Percentiles rank a stretch among this genome's conserved stretches.
These are phyloP conservation scores for Proteles cristata DNA, from an alignment of 2,113 vertebrate species.

Conservation along the genomic window DNA sequence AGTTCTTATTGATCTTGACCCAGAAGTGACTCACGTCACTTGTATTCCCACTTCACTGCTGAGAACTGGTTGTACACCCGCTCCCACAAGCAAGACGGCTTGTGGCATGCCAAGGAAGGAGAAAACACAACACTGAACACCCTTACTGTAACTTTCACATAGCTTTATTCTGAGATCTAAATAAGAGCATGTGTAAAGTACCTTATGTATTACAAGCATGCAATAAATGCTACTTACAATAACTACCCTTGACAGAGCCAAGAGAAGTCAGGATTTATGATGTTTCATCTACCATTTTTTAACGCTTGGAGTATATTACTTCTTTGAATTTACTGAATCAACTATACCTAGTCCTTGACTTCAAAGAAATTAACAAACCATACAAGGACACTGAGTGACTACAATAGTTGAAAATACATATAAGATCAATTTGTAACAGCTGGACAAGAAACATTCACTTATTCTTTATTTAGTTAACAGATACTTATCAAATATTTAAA, in stretches of 20 bases:
- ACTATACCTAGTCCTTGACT: not conserved
- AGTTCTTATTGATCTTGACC: not conserved
- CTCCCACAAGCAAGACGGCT: not conserved
- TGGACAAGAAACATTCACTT: not conserved
- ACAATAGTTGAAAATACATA: not conserved
- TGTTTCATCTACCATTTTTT: not conserved
- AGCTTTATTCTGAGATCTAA: not conserved
- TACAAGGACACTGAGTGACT: not conserved
- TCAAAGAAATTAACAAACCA: not conserved
- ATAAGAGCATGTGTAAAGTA: not conserved
- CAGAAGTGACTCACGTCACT: not conserved
- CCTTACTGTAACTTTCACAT: not conserved
- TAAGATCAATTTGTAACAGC: not conserved
- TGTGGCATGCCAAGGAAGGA: not conserved
- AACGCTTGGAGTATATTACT: not conserved
- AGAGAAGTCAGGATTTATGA: not conserved
- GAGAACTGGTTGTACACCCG: not conserved
- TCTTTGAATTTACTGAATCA: not conserved
- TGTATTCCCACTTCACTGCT: not conserved
- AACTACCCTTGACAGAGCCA: not conserved
- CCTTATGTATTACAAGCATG: not conserved
- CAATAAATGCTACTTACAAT: not conserved
- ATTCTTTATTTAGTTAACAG: not conserved
- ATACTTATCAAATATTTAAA: slow-evolving; percentile 9
- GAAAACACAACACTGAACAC: not conserved